phyloP scores from a whole-genome alignment of 2,113 vertebrate species.

The Octodon degus region DNA sequence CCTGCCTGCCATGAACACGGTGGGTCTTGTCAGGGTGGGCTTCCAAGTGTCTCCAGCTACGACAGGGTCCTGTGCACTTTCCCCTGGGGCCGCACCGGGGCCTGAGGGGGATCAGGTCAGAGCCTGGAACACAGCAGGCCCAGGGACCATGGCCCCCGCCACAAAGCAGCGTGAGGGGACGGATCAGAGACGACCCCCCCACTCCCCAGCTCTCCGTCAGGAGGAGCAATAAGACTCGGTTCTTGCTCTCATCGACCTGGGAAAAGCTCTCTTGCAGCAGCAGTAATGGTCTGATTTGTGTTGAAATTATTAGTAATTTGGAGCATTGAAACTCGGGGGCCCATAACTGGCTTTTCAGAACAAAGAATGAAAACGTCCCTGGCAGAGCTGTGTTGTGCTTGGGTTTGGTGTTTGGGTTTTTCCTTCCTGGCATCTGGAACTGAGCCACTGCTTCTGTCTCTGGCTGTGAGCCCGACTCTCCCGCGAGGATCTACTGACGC shows the following conservation, averaged over 20 bases:
- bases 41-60: neutral
- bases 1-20: rapidly evolving
- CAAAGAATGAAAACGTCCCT: neutral
- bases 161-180: neutral
- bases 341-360: slow-evolving; percentile 72
- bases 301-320: slow-evolving; percentile 79
- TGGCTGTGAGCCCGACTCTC: neutral
- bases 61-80: rapidly evolving
- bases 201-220: rapidly evolving
- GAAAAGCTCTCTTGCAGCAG: neutral
- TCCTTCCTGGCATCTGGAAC: neutral
- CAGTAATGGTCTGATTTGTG: slow-evolving; percentile 69
- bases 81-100: neutral
- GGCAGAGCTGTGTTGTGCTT: neutral
- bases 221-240: neutral
- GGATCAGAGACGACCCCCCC: neutral
- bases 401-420: neutral
- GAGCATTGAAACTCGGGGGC: slow-evolving; percentile 77
- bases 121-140: too few relatives aligned
- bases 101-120: neutral
- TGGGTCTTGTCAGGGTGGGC: rapidly evolving
- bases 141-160: neutral
- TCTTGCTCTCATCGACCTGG: neutral
- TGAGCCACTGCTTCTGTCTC: neutral
- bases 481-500: rapidly evolving